Conservation (phyloP, 92 coral and sea anemone species). For the Diadumene lineata region DNA sequence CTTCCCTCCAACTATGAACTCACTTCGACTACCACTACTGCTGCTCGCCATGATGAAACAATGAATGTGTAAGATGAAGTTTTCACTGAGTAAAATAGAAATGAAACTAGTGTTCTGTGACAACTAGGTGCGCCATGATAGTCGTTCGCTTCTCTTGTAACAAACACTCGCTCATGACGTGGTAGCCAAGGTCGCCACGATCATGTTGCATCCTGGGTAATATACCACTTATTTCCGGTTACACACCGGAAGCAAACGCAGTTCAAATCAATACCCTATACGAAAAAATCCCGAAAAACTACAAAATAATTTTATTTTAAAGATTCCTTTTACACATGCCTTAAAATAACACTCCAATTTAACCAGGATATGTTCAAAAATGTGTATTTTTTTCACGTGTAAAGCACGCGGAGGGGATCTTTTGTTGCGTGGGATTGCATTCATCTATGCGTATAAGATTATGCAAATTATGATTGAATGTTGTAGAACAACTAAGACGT, state of each 20-base stretch:
- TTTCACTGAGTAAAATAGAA: slow-evolving; percentile 13
- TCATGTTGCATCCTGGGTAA: slow-evolving; percentile 65
- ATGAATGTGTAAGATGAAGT: not conserved
- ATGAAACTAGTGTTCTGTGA: not conserved
- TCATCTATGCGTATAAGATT: not conserved
- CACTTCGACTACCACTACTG: slow-evolving; percentile 70
- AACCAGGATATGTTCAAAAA: not conserved
- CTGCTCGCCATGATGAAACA: slow-evolving; percentile 72
- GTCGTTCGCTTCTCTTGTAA: slow-evolving; percentile 21
- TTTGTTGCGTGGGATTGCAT: not conserved
- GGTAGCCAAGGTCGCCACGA: slow-evolving; percentile 79
- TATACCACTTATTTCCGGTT: slow-evolving; percentile 30
- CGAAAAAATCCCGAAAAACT: not conserved
- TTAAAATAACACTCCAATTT: not conserved
- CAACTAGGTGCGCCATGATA: slow-evolving; percentile 46
- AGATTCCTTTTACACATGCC: not conserved
- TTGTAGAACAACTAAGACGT: not conserved
- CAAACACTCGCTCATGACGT: slow-evolving; percentile 70
- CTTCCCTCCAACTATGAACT: slow-evolving; percentile 90
- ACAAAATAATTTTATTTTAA: not conserved
- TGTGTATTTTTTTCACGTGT: slow-evolving; percentile 3
- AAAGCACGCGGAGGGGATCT: not conserved
- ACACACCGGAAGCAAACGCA: slow-evolving; percentile 32
- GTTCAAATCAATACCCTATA: not conserved
- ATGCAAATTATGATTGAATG: slow-evolving; percentile 15